Evolutionary conservation across 2,888 invertebrate genomes (phyloP).

Genomic region (Tetanocera ferruginea): DNA sequence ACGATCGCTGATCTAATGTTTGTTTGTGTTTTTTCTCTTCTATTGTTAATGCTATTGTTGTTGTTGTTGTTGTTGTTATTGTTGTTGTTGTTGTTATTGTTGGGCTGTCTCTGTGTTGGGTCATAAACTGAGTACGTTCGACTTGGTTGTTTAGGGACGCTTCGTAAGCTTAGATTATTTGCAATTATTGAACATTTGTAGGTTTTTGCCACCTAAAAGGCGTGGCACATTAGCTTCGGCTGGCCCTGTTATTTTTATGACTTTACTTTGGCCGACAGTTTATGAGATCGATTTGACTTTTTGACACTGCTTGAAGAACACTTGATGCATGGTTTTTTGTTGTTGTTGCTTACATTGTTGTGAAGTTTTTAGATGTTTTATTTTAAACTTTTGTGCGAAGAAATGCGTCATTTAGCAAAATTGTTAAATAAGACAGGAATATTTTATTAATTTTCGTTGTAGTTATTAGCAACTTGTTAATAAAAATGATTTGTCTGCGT

Average conservation of each 20-base stretch:
- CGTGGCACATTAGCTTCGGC: slow-evolving; percentile 17
- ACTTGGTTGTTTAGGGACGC: slow-evolving; percentile 5
- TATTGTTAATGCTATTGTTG: too few species aligned
- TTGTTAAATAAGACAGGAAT: too few species aligned
- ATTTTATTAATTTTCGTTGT: too few species aligned
- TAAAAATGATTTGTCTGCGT: too few species aligned
- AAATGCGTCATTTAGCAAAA: too few species aligned
- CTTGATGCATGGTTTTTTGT: too few species aligned
- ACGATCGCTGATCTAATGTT: background rate
- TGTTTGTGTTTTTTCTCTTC: background rate
- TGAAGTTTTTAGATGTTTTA: too few species aligned
- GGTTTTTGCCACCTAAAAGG: background rate
- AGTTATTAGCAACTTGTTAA: too few species aligned
- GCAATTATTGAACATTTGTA: slow-evolving; percentile 53
- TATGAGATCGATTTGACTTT: too few species aligned
- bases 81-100: background rate
- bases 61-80: background rate
- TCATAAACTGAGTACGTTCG: background rate
- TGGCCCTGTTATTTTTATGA: background rate
- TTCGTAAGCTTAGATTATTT: slow-evolving; percentile 54
- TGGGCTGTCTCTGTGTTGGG: background rate
- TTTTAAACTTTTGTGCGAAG: too few species aligned
- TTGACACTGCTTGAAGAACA: too few species aligned
- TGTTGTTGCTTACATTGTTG: too few species aligned
- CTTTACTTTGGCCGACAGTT: background rate